phyloP scores from a whole-genome alignment of 2,113 vertebrate genomes.

The Ptilonorhynchus violaceus region DNA sequence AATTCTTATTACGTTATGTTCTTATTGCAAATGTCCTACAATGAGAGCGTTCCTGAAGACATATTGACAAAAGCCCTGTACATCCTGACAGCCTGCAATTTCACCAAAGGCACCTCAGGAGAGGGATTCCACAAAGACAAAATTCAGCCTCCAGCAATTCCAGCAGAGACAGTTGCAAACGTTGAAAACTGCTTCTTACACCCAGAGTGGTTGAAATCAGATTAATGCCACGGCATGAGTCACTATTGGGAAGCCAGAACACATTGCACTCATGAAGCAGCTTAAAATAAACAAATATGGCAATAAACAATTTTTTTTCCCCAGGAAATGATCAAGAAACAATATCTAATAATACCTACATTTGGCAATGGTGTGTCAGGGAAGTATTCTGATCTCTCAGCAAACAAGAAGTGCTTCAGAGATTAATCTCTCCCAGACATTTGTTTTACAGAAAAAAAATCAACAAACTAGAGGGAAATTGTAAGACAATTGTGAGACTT shows the following conservation, averaged over 20 bases:
- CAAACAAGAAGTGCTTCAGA: not conserved
- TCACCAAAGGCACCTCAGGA: not conserved
- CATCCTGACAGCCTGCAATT: not conserved
- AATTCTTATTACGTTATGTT: not conserved
- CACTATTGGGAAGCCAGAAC: not conserved
- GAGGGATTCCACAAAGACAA: not conserved
- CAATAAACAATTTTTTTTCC: not conserved
- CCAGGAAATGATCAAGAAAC: accelerated
- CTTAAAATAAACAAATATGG: not conserved
- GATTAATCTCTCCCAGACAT: not conserved
- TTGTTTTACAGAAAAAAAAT: not conserved
- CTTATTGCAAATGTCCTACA: not conserved
- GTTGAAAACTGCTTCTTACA: not conserved
- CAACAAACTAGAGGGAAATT: not conserved
- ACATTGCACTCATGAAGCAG: not conserved
- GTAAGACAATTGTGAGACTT: not conserved
- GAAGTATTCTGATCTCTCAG: not conserved
- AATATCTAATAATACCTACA: not conserved
- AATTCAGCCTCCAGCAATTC: not conserved
- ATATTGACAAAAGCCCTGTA: not conserved
- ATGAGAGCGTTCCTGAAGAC: not conserved
- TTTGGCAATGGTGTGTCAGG: accelerated
- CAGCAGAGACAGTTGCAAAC: not conserved
- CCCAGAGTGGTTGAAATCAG: not conserved
- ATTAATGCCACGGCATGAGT: not conserved